Evolutionary conservation across 2,888 invertebrate species (phyloP).

Genomic region (Aphrophora alni): DNA sequence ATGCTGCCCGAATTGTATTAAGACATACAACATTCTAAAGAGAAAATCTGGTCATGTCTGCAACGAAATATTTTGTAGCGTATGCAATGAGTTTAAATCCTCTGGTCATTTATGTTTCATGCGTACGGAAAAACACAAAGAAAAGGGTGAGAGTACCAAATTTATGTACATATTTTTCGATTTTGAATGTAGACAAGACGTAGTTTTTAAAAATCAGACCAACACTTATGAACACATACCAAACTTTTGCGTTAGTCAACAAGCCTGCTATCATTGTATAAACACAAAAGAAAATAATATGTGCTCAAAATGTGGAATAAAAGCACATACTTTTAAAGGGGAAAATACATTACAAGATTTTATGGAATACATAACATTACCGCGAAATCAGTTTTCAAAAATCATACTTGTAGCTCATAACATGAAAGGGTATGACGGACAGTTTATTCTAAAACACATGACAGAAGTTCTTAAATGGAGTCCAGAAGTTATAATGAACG

Average conservation of each 20-base stretch:
- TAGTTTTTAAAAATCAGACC: background rate
- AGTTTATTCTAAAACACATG: constrained; percentile 20
- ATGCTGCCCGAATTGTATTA: background rate
- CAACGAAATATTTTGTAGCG: background rate
- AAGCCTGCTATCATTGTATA: background rate
- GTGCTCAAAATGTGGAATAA: background rate
- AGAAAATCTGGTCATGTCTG: constrained; percentile 7
- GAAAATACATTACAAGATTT: background rate
- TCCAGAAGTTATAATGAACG: constrained; percentile 2
- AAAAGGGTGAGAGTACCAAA: background rate
- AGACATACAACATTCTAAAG: background rate
- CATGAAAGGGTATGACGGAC: background rate
- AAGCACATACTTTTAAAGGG: background rate
- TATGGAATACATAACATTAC: background rate
- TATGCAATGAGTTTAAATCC: background rate
- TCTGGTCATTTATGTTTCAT: background rate
- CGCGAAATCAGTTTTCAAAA: background rate
- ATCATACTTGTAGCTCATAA: background rate
- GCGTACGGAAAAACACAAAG: background rate
- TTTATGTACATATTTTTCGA: constrained; percentile 12
- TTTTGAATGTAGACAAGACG: background rate
- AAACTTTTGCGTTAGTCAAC: background rate
- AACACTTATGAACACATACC: background rate
- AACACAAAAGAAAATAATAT: no score
- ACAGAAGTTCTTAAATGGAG: constrained; percentile 6